phyloP scores from a whole-genome alignment of 92 coral and sea anemone genomes.

The Palythoa caribaeorum region DNA sequence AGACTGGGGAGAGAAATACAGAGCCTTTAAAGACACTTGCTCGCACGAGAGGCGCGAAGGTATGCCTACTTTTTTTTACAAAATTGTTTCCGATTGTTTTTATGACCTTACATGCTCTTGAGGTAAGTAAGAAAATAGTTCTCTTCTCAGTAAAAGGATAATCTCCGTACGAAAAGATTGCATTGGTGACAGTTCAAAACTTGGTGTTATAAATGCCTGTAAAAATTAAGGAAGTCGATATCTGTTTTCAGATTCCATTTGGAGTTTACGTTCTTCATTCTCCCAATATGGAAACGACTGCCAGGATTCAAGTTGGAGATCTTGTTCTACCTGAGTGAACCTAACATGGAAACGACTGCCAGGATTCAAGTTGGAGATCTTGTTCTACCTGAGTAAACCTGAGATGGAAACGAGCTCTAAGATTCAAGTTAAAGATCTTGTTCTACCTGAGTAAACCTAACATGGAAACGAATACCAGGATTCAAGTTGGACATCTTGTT shows the following conservation, averaged over 20 bases:
- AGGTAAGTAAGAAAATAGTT: neutral
- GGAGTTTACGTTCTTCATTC: constrained; percentile 72
- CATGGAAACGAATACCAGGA: neutral
- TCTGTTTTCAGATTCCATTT: constrained; percentile 71
- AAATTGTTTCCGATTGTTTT: neutral
- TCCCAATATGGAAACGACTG: constrained; percentile 1
- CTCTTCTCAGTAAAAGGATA: too few relatives aligned
- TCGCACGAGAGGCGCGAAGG: constrained; percentile 80
- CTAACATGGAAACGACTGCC: neutral
- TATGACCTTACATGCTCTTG: too few relatives aligned
- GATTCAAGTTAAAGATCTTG: constrained; percentile 60
- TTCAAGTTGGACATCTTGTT: neutral
- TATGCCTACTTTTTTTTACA: constrained; percentile 4
- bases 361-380: constrained; percentile 67
- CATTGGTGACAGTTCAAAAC: too few relatives aligned
- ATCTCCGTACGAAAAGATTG: too few relatives aligned
- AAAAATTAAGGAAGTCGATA: too few relatives aligned
- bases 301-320: constrained; percentile 66
- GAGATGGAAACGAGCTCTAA: neutral
- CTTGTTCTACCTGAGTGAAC: constrained; percentile 29
- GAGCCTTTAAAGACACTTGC: constrained; percentile 91
- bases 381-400: constrained; percentile 33
- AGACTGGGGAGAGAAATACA: constrained; percentile 75
- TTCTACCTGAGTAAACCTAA: neutral
- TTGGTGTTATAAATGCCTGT: too few relatives aligned